A percentile compares a stretch with the other conserved stretches of the same genome.
phyloP scores from a whole-genome alignment of 2,888 invertebrate species.

The Synergus japonicus region DNA sequence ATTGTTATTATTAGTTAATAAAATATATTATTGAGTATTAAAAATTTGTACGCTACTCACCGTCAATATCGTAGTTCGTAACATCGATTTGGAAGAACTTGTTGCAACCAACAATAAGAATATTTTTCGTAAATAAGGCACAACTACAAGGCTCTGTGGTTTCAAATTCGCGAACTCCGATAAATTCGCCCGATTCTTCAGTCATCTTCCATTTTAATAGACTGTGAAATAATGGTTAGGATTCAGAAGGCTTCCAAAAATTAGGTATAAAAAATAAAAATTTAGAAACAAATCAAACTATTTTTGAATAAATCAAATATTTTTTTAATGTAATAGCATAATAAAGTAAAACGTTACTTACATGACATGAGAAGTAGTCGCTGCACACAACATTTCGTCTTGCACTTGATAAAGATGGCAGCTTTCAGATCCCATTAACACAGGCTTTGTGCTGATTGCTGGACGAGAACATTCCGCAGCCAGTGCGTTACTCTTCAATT shows the following conservation, averaged over 20 bases:
- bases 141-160: constrained; percentile 88
- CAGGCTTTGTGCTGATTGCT: constrained; percentile 71
- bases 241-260: neutral
- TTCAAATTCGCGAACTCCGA: constrained; percentile 83
- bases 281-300: too few species aligned
- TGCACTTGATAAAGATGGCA: constrained; percentile 74
- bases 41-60: constrained; percentile 66
- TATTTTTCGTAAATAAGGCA: constrained; percentile 85
- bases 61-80: constrained; percentile 82
- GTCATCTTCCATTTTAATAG: constrained; percentile 77
- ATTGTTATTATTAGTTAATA: neutral
- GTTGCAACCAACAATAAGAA: constrained; percentile 89
- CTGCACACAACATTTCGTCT: constrained; percentile 73
- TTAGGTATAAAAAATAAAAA: neutral
- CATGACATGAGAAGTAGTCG: constrained; percentile 72
- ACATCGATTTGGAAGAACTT: constrained; percentile 91
- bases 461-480: constrained; percentile 78
- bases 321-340: too few species aligned
- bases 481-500: constrained; percentile 79
- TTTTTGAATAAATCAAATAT: too few species aligned
- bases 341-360: constrained; percentile 54
- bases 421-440: constrained; percentile 73
- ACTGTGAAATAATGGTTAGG: constrained; percentile 59
- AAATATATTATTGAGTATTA: constrained; percentile 26
- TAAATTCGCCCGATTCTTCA: constrained; percentile 81